Evolutionary conservation across 2,113 vertebrate genomes (phyloP).

Genomic region (Notiomystis cincta): DNA sequence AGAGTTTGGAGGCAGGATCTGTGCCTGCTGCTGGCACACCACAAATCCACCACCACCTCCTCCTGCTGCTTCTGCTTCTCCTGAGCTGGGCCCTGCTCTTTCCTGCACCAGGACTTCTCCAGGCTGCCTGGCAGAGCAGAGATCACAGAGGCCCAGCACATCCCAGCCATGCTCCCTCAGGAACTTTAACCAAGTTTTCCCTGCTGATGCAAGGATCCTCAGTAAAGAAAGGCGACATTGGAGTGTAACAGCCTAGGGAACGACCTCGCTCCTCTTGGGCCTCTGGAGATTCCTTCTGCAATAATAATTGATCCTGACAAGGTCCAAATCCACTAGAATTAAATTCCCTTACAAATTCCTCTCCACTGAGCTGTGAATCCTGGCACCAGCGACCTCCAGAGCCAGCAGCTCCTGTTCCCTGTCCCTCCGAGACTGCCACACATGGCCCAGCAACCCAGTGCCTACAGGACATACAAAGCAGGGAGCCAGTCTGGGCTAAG

Average conservation of each 20-base stretch:
- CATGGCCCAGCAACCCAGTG: background rate
- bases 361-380: background rate
- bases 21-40: background rate
- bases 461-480: background rate
- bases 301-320: background rate
- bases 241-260: background rate
- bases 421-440: background rate
- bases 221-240: background rate
- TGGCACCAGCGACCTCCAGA: background rate
- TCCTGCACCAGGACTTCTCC: background rate
- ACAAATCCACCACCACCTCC: rapidly evolving
- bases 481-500: background rate
- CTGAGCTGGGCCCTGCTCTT: background rate
- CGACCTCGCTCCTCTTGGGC: rapidly evolving
- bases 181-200: background rate
- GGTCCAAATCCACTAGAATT: background rate
- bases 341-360: background rate
- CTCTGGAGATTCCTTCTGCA: background rate
- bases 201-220: background rate
- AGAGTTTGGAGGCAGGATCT: background rate
- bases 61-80: background rate
- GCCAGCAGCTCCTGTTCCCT: background rate
- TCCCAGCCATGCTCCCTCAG: background rate
- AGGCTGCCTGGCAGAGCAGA: background rate
- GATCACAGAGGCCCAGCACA: background rate